phyloP scores from a whole-genome alignment of 2,113 vertebrate species.

The Scomber colias region DNA sequence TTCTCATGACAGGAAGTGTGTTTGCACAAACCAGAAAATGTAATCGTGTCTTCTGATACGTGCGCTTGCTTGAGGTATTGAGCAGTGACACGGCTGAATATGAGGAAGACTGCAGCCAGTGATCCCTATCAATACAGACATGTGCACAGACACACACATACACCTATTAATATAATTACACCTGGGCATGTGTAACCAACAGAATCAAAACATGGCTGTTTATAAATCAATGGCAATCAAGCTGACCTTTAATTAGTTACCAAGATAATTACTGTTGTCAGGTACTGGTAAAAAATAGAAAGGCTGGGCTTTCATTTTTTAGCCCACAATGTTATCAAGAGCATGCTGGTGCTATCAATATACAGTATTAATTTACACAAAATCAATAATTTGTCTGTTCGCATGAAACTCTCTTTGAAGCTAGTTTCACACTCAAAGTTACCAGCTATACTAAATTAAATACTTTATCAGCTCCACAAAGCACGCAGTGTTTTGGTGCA shows the following conservation, averaged over 20 bases:
- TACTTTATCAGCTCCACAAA: slow-evolving; percentile 2
- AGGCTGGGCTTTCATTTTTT: neutral
- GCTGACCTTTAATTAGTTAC: slow-evolving; percentile 19
- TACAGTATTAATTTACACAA: neutral
- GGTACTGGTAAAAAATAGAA: neutral
- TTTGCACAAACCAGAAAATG: slow-evolving; percentile 17
- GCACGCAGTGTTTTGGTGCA: slow-evolving; percentile 1
- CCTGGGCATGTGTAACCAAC: neutral
- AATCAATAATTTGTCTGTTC: neutral
- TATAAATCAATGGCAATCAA: slow-evolving; percentile 24
- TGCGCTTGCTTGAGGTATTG: slow-evolving; percentile 40
- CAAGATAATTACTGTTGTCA: slow-evolving; percentile 6
- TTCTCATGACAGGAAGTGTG: slow-evolving; percentile 11
- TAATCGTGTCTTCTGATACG: slow-evolving; percentile 45
- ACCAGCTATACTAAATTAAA: slow-evolving; percentile 23
- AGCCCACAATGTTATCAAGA: neutral
- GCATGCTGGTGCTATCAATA: neutral
- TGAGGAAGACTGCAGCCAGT: slow-evolving; percentile 37
- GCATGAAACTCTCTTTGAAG: slow-evolving; percentile 1
- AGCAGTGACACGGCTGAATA: slow-evolving; percentile 37
- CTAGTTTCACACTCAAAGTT: neutral
- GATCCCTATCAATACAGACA: slow-evolving; percentile 30
- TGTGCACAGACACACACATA: neutral
- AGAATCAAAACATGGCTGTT: slow-evolving; percentile 6
- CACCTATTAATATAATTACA: neutral